These are phyloP conservation scores for Chitala chitala DNA, from an alignment of 2,113 vertebrate species.

Conservation along the genomic window DNA sequence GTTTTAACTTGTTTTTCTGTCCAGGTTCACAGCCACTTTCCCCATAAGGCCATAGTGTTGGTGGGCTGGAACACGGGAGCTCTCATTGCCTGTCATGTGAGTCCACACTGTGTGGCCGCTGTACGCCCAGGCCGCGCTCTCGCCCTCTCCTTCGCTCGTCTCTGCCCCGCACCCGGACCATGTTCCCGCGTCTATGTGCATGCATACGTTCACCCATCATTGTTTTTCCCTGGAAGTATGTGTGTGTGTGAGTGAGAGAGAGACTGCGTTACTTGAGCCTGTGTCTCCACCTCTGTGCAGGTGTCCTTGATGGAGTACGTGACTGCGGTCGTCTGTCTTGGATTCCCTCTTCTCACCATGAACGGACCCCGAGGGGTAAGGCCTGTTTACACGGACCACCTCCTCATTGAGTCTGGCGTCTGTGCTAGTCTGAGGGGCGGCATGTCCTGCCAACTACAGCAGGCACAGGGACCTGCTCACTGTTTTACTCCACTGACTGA, in stretches of 20 bases:
- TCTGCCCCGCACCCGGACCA: not conserved
- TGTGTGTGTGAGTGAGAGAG: not conserved
- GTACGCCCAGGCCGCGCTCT: too few relatives aligned
- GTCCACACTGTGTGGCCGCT: constrained; percentile 50
- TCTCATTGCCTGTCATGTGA: constrained; percentile 90
- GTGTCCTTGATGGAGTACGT: constrained; percentile 92
- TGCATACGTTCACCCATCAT: too few relatives aligned
- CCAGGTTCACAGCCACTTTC: constrained; percentile 91
- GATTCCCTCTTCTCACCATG: constrained; percentile 85
- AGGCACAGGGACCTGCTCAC: too few relatives aligned
- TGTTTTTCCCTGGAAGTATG: not conserved
- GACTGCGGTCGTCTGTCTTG: constrained; percentile 88
- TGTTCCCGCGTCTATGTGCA: too few relatives aligned
- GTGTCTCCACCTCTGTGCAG: constrained; percentile 43
- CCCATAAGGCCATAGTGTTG: constrained; percentile 88
- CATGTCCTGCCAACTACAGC: too few relatives aligned
- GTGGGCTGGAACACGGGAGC: constrained; percentile 95
- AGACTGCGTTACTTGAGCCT: not conserved
- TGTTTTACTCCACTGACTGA: too few relatives aligned
- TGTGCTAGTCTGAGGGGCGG: too few relatives aligned
- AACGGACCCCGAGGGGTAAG: constrained; percentile 90
- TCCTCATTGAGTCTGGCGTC: too few relatives aligned
- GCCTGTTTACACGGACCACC: too few relatives aligned
- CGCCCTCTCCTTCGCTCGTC: too few relatives aligned
- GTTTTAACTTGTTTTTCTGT: not conserved